Conservation (phyloP, 2,797 vertebrate species). For the Nannoperca obscura region DNA sequence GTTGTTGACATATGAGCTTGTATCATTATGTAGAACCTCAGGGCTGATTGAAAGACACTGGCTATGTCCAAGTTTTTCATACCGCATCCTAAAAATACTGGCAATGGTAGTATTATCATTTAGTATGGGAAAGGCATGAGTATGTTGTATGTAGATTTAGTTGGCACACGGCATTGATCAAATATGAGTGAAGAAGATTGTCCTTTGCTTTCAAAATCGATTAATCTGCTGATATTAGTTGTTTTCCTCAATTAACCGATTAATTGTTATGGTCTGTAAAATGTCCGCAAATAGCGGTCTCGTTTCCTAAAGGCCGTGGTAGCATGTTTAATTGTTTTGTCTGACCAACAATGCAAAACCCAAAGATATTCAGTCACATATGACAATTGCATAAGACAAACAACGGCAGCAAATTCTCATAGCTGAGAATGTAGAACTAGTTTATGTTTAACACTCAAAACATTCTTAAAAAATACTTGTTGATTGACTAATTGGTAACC, state of each 20-base stretch:
- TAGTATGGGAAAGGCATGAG: neutral
- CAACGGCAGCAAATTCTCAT: neutral
- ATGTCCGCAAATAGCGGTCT: neutral
- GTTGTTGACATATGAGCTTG: slow-evolving; percentile 6
- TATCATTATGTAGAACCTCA: neutral
- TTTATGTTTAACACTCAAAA: neutral
- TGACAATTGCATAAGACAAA: neutral
- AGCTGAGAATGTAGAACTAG: neutral
- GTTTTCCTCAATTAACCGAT: neutral
- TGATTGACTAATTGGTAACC: neutral
- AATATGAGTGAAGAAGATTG: neutral
- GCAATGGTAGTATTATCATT: neutral
- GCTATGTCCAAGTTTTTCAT: neutral
- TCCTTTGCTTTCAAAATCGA: neutral
- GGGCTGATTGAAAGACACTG: neutral
- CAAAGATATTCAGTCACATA: neutral
- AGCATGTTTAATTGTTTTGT: neutral
- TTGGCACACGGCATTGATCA: neutral
- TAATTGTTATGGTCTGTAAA: neutral
- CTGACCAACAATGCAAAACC: neutral
- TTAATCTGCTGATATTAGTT: neutral
- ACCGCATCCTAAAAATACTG: neutral
- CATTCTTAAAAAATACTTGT: neutral
- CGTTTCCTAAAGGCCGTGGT: neutral
- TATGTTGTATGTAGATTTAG: too few relatives aligned